Conservation (phyloP, 2,113 vertebrate genomes). For the Benthochromis sp. region DNA sequence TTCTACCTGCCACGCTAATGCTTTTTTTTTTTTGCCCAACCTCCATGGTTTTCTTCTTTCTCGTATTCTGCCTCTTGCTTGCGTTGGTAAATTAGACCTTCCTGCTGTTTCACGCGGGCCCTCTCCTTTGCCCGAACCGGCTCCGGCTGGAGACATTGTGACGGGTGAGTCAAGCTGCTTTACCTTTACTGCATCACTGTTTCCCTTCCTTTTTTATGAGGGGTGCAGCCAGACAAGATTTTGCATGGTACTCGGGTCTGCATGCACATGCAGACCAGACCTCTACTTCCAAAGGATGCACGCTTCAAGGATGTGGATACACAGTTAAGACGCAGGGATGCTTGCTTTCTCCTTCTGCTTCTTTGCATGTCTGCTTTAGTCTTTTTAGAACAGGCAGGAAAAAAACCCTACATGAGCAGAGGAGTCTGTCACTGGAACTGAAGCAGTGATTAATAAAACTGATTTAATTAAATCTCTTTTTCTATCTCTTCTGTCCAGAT, state of each 20-base stretch:
- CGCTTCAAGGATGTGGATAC: slow-evolving; percentile 30
- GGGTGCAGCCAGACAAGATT: slow-evolving; percentile 20
- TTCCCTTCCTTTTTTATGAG: slow-evolving; percentile 2
- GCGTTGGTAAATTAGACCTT: slow-evolving; percentile 85
- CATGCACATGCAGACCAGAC: slow-evolving; percentile 11
- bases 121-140: slow-evolving; percentile 90
- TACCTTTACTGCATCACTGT: slow-evolving; percentile 31
- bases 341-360: slow-evolving; percentile 17
- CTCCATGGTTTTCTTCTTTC: slow-evolving; percentile 64
- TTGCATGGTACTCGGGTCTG: slow-evolving; percentile 1
- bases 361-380: slow-evolving; percentile 8
- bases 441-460: not conserved
- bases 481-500: slow-evolving; percentile 22
- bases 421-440: not conserved
- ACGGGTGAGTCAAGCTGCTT: slow-evolving; percentile 82
- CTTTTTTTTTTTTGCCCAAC: slow-evolving; percentile 42
- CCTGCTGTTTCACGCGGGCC: slow-evolving; percentile 89
- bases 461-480: not conserved
- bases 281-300: not conserved
- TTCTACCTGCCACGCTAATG: slow-evolving; percentile 58
- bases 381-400: not conserved
- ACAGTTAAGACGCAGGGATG: slow-evolving; percentile 27
- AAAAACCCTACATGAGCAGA: not conserved
- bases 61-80: slow-evolving; percentile 66
- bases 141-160: slow-evolving; percentile 87